phyloP scores from a whole-genome alignment of 2,797 vertebrate genomes.

The Galaxias olidus region DNA sequence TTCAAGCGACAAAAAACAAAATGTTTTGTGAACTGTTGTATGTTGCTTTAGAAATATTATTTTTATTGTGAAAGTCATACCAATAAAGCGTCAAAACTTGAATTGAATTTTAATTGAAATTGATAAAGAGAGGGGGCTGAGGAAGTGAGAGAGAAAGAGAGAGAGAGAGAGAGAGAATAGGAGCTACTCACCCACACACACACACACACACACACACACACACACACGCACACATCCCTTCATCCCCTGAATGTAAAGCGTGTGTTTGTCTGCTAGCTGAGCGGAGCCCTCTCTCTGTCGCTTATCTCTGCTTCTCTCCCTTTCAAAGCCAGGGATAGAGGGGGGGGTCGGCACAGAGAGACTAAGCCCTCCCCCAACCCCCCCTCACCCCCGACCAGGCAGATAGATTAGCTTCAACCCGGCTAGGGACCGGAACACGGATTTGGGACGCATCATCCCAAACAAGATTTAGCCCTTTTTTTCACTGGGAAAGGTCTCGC shows the following conservation, averaged over 20 bases:
- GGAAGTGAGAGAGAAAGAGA: not conserved
- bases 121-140: not conserved
- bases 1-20: no score
- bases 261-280: slow-evolving; percentile 46
- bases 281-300: slow-evolving; percentile 29
- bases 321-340: slow-evolving; percentile 33
- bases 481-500: slow-evolving; percentile 65
- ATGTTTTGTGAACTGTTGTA: no score
- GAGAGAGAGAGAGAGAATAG: slow-evolving; percentile 14
- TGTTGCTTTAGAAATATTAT: no score
- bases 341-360: slow-evolving; percentile 51
- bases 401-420: slow-evolving; percentile 13
- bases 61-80: no score
- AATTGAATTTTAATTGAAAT: no score
- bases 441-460: slow-evolving; percentile 64
- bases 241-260: slow-evolving; percentile 31
- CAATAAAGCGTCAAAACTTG: no score
- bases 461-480: slow-evolving; percentile 71
- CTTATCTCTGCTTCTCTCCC: slow-evolving; percentile 57
- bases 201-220: slow-evolving; percentile 25
- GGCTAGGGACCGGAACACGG: slow-evolving; percentile 48
- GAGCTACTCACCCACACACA: slow-evolving; percentile 25
- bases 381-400: slow-evolving; percentile 42
- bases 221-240: slow-evolving; percentile 25
- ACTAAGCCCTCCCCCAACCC: slow-evolving; percentile 61